phyloP scores from a whole-genome alignment of 1,140 invertebrate genomes.

The Chrysopa pallens region DNA sequence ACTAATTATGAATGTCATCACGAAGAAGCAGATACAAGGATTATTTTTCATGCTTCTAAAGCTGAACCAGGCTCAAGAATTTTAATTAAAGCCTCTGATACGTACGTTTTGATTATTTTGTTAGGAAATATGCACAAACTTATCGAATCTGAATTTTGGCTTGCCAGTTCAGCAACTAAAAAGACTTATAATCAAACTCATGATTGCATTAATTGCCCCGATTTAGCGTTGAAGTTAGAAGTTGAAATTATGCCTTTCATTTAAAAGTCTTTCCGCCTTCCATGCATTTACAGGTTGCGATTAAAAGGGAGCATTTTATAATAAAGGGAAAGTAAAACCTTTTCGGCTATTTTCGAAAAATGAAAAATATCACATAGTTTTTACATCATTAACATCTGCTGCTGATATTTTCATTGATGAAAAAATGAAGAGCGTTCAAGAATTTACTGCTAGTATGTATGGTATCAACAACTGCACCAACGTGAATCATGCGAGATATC shows the following conservation, averaged over 20 bases:
- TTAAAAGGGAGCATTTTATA: constrained; percentile 18
- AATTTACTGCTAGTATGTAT: constrained; percentile 13
- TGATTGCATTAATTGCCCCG: constrained; percentile 15
- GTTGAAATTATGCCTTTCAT: constrained; percentile 13
- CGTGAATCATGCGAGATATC: constrained; percentile 12
- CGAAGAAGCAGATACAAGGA: constrained; percentile 10
- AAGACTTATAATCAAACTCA: constrained; percentile 5
- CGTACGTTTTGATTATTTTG: constrained; percentile 17
- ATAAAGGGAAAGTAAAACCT: constrained; percentile 18
- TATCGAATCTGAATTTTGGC: constrained; percentile 11
- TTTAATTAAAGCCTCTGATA: constrained; percentile 14
- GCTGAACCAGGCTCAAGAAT: constrained; percentile 11
- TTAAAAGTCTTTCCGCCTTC: constrained; percentile 13
- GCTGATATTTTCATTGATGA: constrained; percentile 13
- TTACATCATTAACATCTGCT: constrained; percentile 15
- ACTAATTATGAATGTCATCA: not conserved
- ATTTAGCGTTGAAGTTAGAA: constrained; percentile 14
- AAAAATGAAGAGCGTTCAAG: constrained; percentile 8
- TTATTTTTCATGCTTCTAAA: constrained; percentile 17
- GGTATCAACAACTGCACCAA: constrained; percentile 11
- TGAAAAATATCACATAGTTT: constrained; percentile 13
- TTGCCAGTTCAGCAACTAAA: constrained; percentile 11
- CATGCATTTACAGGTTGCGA: constrained; percentile 21
- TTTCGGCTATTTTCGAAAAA: constrained; percentile 16
- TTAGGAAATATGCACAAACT: constrained; percentile 17